Percentiles rank a stretch among this genome's conserved stretches.
phyloP scores from a whole-genome alignment of 2,797 vertebrate genomes.

The Pangasius sanitwongsei region DNA sequence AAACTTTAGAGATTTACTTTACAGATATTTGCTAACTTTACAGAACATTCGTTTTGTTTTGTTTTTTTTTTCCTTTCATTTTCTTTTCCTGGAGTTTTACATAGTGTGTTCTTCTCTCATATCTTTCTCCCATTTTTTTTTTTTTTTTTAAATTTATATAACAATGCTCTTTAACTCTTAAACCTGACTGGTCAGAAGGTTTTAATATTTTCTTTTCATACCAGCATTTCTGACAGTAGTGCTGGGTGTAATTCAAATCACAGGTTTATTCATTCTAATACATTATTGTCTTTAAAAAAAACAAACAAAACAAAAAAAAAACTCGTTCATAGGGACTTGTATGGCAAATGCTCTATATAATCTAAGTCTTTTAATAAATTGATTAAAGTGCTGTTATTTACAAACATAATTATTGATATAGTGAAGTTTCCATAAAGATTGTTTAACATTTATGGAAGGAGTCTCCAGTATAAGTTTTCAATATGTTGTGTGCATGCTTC shows the following conservation, averaged over 20 bases:
- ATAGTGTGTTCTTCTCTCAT: too few relatives aligned
- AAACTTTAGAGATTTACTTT: not conserved
- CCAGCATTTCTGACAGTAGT: not conserved
- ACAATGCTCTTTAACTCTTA: not conserved
- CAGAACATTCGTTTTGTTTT: not conserved
- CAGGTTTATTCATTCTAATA: not conserved
- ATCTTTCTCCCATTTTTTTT: too few relatives aligned
- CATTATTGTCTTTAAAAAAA: not conserved
- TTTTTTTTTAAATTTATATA: not conserved
- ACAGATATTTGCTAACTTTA: not conserved
- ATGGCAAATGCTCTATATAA: not conserved
- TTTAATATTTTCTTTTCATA: not conserved
- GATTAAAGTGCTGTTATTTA: too few relatives aligned
- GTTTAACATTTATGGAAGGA: not conserved
- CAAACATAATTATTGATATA: not conserved
- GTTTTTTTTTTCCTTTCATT: not conserved
- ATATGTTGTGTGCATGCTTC: not conserved
- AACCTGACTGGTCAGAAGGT: not conserved
- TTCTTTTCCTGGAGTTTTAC: not conserved
- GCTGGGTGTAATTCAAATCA: not conserved
- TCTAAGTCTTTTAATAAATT: too few relatives aligned
- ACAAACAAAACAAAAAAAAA: not conserved
- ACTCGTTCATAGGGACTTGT: not conserved
- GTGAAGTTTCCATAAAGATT: too few relatives aligned
- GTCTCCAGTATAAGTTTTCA: not conserved